Evolutionary conservation across 2,113 vertebrate species (phyloP), one percentile per base, ranked within the genome.

Genomic region (Benitochromis conjunctus): DNA sequence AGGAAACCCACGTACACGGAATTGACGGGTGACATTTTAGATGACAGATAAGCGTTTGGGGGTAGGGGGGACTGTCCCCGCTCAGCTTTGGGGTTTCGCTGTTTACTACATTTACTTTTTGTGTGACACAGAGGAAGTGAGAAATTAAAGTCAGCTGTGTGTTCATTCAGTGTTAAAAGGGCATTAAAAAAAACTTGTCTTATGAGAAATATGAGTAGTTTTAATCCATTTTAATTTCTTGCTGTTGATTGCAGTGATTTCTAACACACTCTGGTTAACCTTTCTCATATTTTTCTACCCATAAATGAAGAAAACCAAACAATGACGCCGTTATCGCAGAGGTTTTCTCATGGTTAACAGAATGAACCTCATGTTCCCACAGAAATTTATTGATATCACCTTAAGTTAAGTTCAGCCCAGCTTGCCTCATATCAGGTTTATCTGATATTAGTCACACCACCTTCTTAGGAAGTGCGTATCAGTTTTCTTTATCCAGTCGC

Each of bases 51-150:
- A 21, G 34, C 4, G 2, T 21, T 19, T 26, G 0, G 4, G 29
- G 9, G 9, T 9, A 4, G 2, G 57, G 9, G 88, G 92, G 88
- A 36, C 58, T 51, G 78, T 89, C 91, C 91, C 92, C 6, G 26
- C 5, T 2, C 18, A 26, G 13, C 0, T 0, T 57, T 21, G 36
- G 60, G 84, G 71, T 92, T 91, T 88, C 1, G 3, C 13, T 46
- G 31, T 86, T 82, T 83, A 83, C 85, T 84, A 86, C 5, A 1
- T 84, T 89, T 19, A 41, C 48, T 5, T 80, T 83, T 10, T n/a
- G 24, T 78, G 48, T 58, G 57, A 79, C 53, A 41, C 46, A 88
- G 24, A 57, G 83, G 57, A 91, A 80, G 29, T 60, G 51, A 86
- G 51, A 43, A 82, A 51, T 79, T 82, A 3, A 86, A 71, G 26